Base-by-base conservation (phyloP, 1,140 invertebrate genomes). In the Camponotus floridanus region DNA sequence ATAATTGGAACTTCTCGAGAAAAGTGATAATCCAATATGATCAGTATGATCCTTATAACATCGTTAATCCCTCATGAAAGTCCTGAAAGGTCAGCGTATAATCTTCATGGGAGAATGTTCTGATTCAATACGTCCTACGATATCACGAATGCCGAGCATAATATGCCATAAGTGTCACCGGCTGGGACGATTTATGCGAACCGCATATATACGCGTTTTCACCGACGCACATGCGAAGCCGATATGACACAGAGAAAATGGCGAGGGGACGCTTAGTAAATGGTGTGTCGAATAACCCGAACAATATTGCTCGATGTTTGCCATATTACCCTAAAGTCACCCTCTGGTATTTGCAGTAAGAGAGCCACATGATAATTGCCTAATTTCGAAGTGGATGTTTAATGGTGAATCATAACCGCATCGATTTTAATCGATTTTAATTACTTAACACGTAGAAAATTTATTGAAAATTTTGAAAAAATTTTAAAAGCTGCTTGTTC, bases 301-400 rank as follows among this genome's bases (percentile, higher is more conserved):
- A 88, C 89, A 90, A 92, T 92, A 92, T 92, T 92, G 91, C 89
- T 36, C 86, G 76, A 76, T 92, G 87, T 92, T 91, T 90, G 91
- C 85, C 51, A 48, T 88, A 85, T 91, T 89, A 92, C 18, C 48
- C 26, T 39, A 15, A 11, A 87, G 67, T 71, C 85, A 87, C 67
- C 87, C 78, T 83, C 78, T 3, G 42, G 21, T 84, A 48, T 89
- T 86, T 88, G 74, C 68, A 48, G 5, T 26, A 31, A 68, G 51
- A 57, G 8, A 51, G 15, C 51, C 59, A 18, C 36, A 31, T n/a
- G 45, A 79, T 33, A 21, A 2, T 8, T 3, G 18, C 6, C 31
- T 42, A 33, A 73, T 59, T 81, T 11, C 8, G 26, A 13, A 7
- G 4, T 42, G 18, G 73, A 33, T 33, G n/a, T 79, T 79, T 15